A percentile compares a stretch with the other conserved stretches of the same genome.
Evolutionary conservation across 1,140 invertebrate species (phyloP).

Genomic region (Drosophila nannoptera): DNA sequence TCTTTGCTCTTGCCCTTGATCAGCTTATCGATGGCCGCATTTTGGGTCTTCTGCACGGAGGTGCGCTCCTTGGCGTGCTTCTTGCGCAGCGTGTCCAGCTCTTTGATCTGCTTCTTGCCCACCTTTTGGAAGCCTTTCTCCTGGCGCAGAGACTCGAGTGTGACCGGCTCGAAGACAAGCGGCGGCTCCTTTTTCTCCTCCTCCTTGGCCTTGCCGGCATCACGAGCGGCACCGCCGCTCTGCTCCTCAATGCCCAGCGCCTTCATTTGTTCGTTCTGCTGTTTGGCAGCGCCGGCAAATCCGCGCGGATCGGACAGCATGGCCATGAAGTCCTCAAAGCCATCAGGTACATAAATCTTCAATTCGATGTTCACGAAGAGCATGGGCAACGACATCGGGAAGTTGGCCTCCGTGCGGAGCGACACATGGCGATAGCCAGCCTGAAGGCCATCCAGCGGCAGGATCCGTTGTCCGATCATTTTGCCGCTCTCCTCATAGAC

Average conservation of each 20-base stretch:
- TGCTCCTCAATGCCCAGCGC: slow-evolving; percentile 95
- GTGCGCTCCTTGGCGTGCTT: slow-evolving; percentile 96
- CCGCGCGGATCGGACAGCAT: slow-evolving; percentile 97
- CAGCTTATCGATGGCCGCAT: slow-evolving; percentile 95
- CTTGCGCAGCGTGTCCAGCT: slow-evolving; percentile 94
- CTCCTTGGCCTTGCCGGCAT: slow-evolving; percentile 81
- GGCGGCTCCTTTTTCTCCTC: slow-evolving; percentile 87
- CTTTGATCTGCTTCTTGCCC: slow-evolving; percentile 97
- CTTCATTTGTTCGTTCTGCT: slow-evolving; percentile 94
- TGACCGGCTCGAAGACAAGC: slow-evolving; percentile 94
- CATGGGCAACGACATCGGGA: slow-evolving; percentile 99
- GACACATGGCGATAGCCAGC: slow-evolving; percentile 99
- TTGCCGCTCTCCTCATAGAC: slow-evolving; percentile 99
- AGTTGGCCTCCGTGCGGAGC: slow-evolving; percentile 98
- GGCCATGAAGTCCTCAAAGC: slow-evolving; percentile 99
- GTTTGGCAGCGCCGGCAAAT: slow-evolving; percentile 92
- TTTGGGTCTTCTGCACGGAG: slow-evolving; percentile 95
- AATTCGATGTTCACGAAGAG: slow-evolving; percentile 99
- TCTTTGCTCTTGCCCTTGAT: slow-evolving; percentile 94
- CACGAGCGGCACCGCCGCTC: slow-evolving; percentile 80
- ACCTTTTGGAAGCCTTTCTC: slow-evolving; percentile 97
- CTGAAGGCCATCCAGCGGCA: slow-evolving; percentile 98
- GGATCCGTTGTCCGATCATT: slow-evolving; percentile 96
- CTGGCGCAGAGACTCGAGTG: slow-evolving; percentile 90
- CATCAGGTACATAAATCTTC: slow-evolving; percentile 99